Conservation (phyloP, 2,113 vertebrate genomes). For the Brachionichthys hirsutus region DNA sequence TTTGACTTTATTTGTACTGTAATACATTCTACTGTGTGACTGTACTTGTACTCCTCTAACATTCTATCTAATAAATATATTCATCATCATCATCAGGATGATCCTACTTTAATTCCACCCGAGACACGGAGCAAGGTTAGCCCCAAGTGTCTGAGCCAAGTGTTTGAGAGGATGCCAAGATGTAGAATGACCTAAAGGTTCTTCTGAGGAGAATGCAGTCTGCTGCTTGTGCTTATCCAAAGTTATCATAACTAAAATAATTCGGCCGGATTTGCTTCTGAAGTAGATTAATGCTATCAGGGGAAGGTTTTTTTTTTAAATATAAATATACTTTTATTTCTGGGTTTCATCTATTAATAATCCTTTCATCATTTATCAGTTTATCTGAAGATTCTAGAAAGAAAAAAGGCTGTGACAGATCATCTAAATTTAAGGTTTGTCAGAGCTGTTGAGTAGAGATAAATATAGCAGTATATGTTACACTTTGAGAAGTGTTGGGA, state of each 20-base stretch:
- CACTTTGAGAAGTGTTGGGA: conserved; percentile 15
- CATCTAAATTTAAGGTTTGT: conserved; percentile 48
- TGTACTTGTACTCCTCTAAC: too few species aligned
- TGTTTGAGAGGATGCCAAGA: conserved; percentile 59
- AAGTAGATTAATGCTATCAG: conserved; percentile 18
- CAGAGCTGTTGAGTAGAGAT: conserved; percentile 27
- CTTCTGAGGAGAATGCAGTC: conserved; percentile 57
- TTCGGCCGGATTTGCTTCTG: conserved; percentile 22
- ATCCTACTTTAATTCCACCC: conserved; percentile 60
- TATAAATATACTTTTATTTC: conserved; percentile 14
- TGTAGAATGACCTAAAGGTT: conserved; percentile 56
- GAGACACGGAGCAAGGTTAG: conserved; percentile 67
- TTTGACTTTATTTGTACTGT: too few species aligned
- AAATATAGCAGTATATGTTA: conserved; percentile 56
- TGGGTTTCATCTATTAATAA: conserved; percentile 59
- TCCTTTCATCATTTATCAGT: conserved; percentile 42
- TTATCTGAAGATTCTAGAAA: conserved; percentile 19
- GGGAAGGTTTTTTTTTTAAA: conserved; percentile 7
- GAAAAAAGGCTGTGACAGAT: conserved; percentile 13
- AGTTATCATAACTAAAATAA: conserved; percentile 1
- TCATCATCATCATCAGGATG: conserved; percentile 45
- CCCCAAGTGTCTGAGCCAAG: conserved; percentile 60
- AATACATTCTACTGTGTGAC: too few species aligned
- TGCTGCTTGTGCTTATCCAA: background rate
- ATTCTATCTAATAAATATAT: too few species aligned